Evolutionary conservation across 1,140 invertebrate species (phyloP), one percentile per base, ranked within the genome.

Genomic region (Araneus ventricosus): DNA sequence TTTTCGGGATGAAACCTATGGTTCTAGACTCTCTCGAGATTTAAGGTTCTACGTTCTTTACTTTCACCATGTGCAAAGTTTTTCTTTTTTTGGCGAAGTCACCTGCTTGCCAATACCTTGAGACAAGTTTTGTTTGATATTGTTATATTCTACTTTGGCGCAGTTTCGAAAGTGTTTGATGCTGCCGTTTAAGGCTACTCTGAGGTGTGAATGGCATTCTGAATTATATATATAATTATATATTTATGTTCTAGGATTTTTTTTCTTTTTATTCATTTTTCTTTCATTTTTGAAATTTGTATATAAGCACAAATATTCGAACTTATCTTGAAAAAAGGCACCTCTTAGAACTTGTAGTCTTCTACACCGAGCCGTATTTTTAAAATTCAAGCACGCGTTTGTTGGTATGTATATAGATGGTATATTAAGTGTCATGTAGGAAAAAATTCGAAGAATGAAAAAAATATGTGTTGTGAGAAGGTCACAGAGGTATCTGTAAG

Each of bases 81-180:
- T 70, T 70, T 27, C 1, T n/a, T 67, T 67, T 30, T 70, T 70
- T 70, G 27, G 17, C 8, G 14, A 27, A 67, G 67, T 70, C 67
- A 34, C 2, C 67, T 70, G 27, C 6, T 70, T 70, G 14, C 27
- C 30, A 70, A 27, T 7, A 30, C 30, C 30, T 70, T 7, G 8
- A 70, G 8, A 70, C 17, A 30, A 30, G 27, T 30, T 70, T 30
- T 70, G 27, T 70, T 14, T 6, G 67, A 1, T 70, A 70, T 70
- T 30, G 30, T 70, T 70, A 70, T 70, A 70, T 70, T 70, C 7
- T 70, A 27, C 67, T 70, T 70, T 30, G 67, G 67, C 67, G 27
- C 17, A 30, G 27, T 70, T 70, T 70, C 8, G 27, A 27, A 70
- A 70, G 27, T 27, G 30, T 70, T 70, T 70, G 27, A 30, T 70